Evolutionary conservation across 2,113 vertebrate genomes (phyloP).

Genomic region (Climacteris rufus): DNA sequence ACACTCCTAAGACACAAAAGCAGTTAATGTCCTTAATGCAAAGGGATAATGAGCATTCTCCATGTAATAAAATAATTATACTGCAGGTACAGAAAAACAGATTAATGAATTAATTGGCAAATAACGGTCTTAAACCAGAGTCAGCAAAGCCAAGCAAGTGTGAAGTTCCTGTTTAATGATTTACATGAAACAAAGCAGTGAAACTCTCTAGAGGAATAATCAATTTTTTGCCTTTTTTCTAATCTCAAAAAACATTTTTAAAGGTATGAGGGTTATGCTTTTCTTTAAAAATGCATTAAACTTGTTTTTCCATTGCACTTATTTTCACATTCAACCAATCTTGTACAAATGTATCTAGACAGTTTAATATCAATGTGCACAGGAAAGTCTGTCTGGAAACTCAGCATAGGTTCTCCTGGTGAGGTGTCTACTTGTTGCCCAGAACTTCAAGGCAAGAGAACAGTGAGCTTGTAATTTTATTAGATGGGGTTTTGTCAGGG

Average conservation of each 20-base stretch:
- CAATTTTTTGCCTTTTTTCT: not conserved
- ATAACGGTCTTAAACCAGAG: slow-evolving; percentile 28
- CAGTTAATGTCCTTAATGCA: not conserved
- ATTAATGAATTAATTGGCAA: slow-evolving; percentile 9
- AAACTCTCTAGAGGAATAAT: not conserved
- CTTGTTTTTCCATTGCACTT: not conserved
- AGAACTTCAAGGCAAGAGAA: not conserved
- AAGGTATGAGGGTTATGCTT: not conserved
- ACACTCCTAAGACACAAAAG: not conserved
- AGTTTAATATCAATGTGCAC: not conserved
- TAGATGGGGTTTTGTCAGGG: not conserved
- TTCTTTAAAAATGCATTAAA: not conserved
- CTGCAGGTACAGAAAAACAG: not conserved
- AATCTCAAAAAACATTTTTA: not conserved
- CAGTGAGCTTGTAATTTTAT: not conserved
- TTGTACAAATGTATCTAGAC: not conserved
- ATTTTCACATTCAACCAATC: not conserved
- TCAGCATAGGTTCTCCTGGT: rapidly evolving
- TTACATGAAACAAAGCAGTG: not conserved
- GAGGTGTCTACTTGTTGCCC: not conserved
- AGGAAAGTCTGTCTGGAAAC: not conserved
- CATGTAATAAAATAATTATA: not conserved
- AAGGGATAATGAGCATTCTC: not conserved
- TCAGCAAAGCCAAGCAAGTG: not conserved
- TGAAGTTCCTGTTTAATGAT: not conserved